Percentiles rank a stretch among this genome's conserved stretches.
phyloP scores from a whole-genome alignment of 2,888 invertebrate species.

The Amphipoea lucens region DNA sequence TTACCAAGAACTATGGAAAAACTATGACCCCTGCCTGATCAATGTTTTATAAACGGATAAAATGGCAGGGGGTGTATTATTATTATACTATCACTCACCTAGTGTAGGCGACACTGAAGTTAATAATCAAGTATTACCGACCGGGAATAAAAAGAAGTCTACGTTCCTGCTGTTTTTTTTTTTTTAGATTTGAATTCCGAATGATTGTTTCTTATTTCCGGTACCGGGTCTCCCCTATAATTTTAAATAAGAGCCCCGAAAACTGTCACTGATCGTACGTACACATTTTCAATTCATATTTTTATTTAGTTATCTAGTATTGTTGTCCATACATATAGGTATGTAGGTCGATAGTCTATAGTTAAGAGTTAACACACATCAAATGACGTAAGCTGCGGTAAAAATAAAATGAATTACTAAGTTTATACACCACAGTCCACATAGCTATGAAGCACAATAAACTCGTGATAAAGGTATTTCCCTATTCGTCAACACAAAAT shows the following conservation, averaged over 20 bases:
- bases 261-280: background rate
- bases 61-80: no score
- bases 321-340: background rate
- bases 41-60: no score
- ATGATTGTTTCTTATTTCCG: no score
- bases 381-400: slow-evolving; percentile 1
- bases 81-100: background rate
- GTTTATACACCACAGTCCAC: background rate
- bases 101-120: background rate
- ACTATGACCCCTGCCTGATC: no score
- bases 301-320: background rate
- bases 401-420: background rate
- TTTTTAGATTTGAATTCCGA: no score
- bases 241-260: background rate
- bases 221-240: no score
- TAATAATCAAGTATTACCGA: no score
- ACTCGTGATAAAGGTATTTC: slow-evolving; percentile 40
- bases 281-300: no score
- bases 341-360: background rate
- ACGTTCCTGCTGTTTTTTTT: no score
- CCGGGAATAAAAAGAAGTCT: no score
- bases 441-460: slow-evolving; percentile 14
- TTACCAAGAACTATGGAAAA: no score
- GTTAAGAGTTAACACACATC: slow-evolving; percentile 2
- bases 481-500: slow-evolving; percentile 5